Percentiles rank a stretch among this genome's conserved stretches.
Evolutionary conservation across 2,888 invertebrate species (phyloP).

Genomic region (Vanessa cardui): DNA sequence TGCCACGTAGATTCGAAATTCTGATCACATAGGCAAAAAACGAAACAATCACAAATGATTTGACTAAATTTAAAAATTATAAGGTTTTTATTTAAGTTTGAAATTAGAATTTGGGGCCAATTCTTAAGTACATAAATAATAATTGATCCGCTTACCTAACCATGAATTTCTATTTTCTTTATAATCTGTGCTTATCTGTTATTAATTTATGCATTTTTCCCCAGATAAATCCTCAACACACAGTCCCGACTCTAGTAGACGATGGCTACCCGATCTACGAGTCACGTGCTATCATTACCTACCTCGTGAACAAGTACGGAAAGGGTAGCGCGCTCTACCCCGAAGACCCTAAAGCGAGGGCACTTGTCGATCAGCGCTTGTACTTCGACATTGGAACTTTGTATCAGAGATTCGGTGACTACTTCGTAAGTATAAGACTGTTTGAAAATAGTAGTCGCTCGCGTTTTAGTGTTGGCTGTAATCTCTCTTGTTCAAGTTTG

Average conservation of each 20-base stretch:
- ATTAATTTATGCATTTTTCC: conserved; percentile 26
- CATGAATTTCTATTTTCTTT: no score
- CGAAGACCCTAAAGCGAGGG: conserved; percentile 89
- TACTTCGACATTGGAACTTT: conserved; percentile 92
- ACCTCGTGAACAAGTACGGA: conserved; percentile 91
- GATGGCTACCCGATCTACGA: conserved; percentile 92
- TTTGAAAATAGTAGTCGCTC: no score
- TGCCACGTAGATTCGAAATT: no score
- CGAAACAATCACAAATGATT: no score
- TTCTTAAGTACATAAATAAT: no score
- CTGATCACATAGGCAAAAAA: no score
- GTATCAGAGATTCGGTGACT: conserved; percentile 86
- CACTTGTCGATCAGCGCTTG: conserved; percentile 89
- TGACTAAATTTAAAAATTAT: no score
- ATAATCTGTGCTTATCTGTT: not conserved
- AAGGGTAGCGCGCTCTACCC: conserved; percentile 90
- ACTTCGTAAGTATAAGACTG: conserved; percentile 83
- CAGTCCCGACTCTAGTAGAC: conserved; percentile 92
- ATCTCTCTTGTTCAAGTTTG: no score
- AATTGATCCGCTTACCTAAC: no score
- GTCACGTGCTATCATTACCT: conserved; percentile 91
- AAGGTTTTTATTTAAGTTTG: no score
- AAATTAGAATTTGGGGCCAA: no score
- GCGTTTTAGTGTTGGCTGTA: no score
- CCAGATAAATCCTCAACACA: conserved; percentile 93